Base-by-base conservation (phyloP, 2,113 vertebrate genomes). In the Glareola pratincola region DNA sequence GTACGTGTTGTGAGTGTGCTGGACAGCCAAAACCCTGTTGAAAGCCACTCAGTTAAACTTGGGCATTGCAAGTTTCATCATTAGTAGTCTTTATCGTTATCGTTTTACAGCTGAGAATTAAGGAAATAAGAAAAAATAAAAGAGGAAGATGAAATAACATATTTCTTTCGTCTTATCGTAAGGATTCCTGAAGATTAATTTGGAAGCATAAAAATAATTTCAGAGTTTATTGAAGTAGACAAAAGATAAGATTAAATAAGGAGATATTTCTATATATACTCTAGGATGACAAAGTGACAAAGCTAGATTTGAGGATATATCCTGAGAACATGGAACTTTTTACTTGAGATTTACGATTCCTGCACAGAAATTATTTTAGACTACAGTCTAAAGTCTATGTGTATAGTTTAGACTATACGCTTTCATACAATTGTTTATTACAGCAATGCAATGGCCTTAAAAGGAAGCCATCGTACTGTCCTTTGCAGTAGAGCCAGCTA, bases 41-140 rank as follows among this genome's bases (percentile, higher is more conserved):
- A 34, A 63, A 50, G 50, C n/a, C 0, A 0, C 2, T 3, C 27
- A 8, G 27, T 51, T 68, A 22, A 23, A 50, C 27, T 51, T 30
- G 9, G 17, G 10, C 27, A 2, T 14, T 47, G 67, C 2, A 3
- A 64, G 4, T 62, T 80, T 66, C 72, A 57, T 32, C 37, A 23
- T 14, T 14, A 18, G 24, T 23, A 16, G 9, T 50, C 50, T 71
- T 45, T 51, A 15, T 6, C 34, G 21, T 45, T 62, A 8, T 24
- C 17, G 16, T 30, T 84, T 69, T 71, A 23, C 8, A 4, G 4
- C 9, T 30, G 34, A 60, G 9, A 76, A 57, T 36, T 36, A 51
- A 51, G 23, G 34, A 75, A 80, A 43, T 41, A 22, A 62, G 18
- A 7, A 47, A 39, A 83, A 83, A 39, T 30, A 37, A 37, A 62